phyloP scores from a whole-genome alignment of 1,140 invertebrate genomes.

The Cydia splendana region DNA sequence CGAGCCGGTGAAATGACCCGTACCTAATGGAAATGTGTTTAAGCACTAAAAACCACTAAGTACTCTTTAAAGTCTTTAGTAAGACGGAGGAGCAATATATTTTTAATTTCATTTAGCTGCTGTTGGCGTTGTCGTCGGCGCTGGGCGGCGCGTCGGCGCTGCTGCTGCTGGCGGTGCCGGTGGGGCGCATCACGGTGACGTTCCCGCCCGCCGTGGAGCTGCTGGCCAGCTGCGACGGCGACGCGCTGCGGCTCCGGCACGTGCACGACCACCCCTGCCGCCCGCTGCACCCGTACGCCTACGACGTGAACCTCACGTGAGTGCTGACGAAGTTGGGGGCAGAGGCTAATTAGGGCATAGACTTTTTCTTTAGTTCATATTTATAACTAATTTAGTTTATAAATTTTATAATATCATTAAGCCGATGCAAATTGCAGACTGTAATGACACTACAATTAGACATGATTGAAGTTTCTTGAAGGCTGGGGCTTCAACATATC shows the following conservation, averaged over 20 bases:
- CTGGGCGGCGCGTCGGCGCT: conserved; percentile 85
- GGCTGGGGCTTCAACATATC: neutral
- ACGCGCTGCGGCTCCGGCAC: conserved; percentile 73
- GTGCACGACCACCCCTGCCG: conserved; percentile 80
- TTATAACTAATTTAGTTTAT: no score
- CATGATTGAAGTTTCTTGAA: neutral
- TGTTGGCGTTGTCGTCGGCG: conserved; percentile 85
- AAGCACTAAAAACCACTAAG: no score
- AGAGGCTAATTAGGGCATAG: no score
- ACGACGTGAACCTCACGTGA: conserved; percentile 75
- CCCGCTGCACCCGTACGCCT: conserved; percentile 65
- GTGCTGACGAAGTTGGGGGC: conserved; percentile 32
- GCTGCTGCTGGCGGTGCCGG: conserved; percentile 85
- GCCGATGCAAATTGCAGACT: no score
- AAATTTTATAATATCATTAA: no score
- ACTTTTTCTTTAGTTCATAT: no score
- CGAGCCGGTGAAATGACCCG: no score
- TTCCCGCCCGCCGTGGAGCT: conserved; percentile 83
- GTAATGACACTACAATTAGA: no score
- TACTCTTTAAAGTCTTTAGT: no score
- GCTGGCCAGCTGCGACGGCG: conserved; percentile 77
- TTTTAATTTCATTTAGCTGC: conserved; percentile 76
- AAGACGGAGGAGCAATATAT: no score
- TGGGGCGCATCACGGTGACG: conserved; percentile 84
- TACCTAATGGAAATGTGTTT: no score